Conservation (phyloP, 2,888 invertebrate genomes). For the Didymodactylos carnosus region DNA sequence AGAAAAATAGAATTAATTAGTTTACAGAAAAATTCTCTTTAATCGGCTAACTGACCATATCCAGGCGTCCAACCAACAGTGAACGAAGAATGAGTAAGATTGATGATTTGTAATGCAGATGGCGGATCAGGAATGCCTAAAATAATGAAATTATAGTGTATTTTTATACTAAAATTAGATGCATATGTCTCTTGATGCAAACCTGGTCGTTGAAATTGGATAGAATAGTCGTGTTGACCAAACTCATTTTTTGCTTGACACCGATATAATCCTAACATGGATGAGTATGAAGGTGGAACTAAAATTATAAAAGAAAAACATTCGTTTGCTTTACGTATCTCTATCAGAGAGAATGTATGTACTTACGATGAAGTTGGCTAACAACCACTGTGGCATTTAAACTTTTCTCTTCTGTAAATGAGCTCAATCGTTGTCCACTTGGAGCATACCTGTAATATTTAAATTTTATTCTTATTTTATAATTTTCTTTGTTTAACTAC, state of each 20-base stretch:
- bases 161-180: too few relatives aligned
- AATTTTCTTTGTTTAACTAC: too few relatives aligned
- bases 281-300: background rate
- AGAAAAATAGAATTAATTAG: too few relatives aligned
- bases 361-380: background rate
- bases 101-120: background rate
- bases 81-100: background rate
- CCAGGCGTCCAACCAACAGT: background rate
- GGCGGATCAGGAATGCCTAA: background rate
- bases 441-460: too few relatives aligned
- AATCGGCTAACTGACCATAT: too few relatives aligned
- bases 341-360: background rate
- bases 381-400: background rate
- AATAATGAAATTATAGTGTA: too few relatives aligned
- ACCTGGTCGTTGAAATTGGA: background rate
- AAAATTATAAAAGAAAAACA: too few relatives aligned
- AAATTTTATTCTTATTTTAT: too few relatives aligned
- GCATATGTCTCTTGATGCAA: too few relatives aligned
- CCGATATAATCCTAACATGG: background rate
- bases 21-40: too few relatives aligned
- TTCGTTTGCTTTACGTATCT: background rate
- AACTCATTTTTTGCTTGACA: background rate
- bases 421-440: background rate
- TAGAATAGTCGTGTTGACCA: background rate
- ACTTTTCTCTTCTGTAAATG: background rate